These are phyloP conservation scores for Drosophila recens DNA, from an alignment of 2,888 invertebrate species.

Conservation along the genomic window DNA sequence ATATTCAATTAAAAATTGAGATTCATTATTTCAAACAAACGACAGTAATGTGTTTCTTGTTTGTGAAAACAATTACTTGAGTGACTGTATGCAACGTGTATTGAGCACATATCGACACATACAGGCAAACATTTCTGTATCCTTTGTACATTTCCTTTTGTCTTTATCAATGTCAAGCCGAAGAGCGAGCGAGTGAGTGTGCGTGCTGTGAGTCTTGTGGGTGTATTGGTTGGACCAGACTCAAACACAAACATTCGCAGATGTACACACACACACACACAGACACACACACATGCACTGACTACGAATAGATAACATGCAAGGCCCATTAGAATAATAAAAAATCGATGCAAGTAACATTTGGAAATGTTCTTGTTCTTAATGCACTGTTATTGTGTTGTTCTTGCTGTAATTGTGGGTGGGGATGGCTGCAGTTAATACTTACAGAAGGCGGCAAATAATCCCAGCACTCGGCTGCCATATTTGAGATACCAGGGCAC, in stretches of 20 bases:
- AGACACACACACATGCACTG: conserved; percentile 41
- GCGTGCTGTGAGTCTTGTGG: conserved; percentile 47
- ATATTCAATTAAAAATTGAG: not conserved
- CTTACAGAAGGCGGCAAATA: conserved; percentile 93
- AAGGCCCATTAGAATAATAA: conserved; percentile 57
- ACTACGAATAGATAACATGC: conserved; percentile 61
- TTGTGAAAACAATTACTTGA: not conserved
- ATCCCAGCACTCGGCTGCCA: conserved; percentile 92
- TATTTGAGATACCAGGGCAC: conserved; percentile 96
- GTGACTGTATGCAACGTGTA: conserved; percentile 6
- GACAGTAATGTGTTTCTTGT: not conserved
- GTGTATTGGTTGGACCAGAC: conserved; percentile 35
- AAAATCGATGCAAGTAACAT: conserved; percentile 81
- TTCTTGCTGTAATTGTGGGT: not conserved
- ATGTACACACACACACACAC: conserved; percentile 44
- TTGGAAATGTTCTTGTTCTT: conserved; percentile 36
- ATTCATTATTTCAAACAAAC: not conserved
- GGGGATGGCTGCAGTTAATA: conserved; percentile 62
- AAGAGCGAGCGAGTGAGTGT: conserved; percentile 56
- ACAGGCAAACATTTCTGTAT: conserved; percentile 66
- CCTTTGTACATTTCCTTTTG: conserved; percentile 61
- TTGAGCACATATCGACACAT: conserved; percentile 24
- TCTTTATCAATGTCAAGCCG: conserved; percentile 76
- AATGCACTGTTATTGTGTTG: conserved; percentile 13
- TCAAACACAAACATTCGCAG: conserved; percentile 38